Conservation (phyloP, 2,797 vertebrate genomes). For the Orestias chungarensis region DNA sequence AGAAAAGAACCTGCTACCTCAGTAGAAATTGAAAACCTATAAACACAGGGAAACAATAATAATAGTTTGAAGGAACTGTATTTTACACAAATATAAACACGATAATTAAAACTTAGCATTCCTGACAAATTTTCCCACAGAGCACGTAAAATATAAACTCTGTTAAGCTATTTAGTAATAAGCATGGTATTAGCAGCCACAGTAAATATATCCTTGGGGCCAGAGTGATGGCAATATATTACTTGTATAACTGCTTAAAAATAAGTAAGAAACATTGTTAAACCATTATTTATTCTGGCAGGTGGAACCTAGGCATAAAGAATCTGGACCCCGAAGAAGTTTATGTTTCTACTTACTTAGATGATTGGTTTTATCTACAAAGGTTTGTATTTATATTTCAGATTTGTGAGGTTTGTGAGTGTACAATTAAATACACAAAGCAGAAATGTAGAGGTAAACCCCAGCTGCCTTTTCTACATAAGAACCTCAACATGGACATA, state of each 20-base stretch:
- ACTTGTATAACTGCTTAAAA: background rate
- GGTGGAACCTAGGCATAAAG: background rate
- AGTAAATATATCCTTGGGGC: background rate
- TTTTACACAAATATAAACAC: background rate
- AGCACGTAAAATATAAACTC: background rate
- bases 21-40: background rate
- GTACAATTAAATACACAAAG: background rate
- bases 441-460: background rate
- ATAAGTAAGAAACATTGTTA: background rate
- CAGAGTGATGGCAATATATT: background rate
- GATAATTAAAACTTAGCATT: background rate
- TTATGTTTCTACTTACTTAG: too few species aligned
- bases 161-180: background rate
- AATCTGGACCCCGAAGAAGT: background rate
- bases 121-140: background rate
- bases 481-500: background rate
- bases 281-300: background rate
- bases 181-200: background rate
- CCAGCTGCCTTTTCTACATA: background rate
- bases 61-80: background rate
- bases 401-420: background rate
- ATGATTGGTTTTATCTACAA: too few species aligned
- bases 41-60: background rate
- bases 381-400: too few species aligned
- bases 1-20: background rate